These are phyloP conservation scores for Cladorhizidae sp. DNA, from an alignment of 37 sponge, comb jelly and placozoan species.

Conservation along the genomic window DNA sequence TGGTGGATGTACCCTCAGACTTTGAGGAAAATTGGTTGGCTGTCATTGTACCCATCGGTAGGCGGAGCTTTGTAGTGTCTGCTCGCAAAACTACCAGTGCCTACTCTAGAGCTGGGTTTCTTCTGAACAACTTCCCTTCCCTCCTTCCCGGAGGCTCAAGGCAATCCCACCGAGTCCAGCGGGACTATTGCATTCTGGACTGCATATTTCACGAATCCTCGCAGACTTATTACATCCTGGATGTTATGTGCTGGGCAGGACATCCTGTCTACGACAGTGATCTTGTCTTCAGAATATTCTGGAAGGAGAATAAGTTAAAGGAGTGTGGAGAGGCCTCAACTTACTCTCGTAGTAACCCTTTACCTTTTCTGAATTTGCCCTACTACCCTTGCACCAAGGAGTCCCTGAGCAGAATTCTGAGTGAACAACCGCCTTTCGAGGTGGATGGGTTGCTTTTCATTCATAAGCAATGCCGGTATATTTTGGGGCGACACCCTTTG, in stretches of 20 bases:
- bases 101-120: slow-evolving; percentile 76
- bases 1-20: slow-evolving; percentile 87
- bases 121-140: slow-evolving; percentile 82
- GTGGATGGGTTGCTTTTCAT: slow-evolving; percentile 96
- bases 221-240: slow-evolving; percentile 82
- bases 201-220: slow-evolving; percentile 71
- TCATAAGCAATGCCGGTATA: slow-evolving; percentile 88
- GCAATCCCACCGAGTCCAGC: background rate
- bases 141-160: slow-evolving; percentile 87
- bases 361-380: slow-evolving; percentile 48
- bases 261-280: slow-evolving; percentile 90
- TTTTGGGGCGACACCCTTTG: slow-evolving; percentile 61
- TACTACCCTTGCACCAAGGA: slow-evolving; percentile 55
- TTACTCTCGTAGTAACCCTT: slow-evolving; percentile 54
- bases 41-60: slow-evolving; percentile 87
- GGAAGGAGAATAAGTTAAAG: slow-evolving; percentile 39
- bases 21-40: slow-evolving; percentile 80
- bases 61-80: slow-evolving; percentile 83
- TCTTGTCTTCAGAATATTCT: slow-evolving; percentile 63
- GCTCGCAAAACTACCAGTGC: slow-evolving; percentile 70
- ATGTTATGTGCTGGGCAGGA: slow-evolving; percentile 90
- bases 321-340: slow-evolving; percentile 32
- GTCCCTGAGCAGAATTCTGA: slow-evolving; percentile 32
- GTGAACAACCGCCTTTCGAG: slow-evolving; percentile 17
- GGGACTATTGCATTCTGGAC: slow-evolving; percentile 82